Base-by-base conservation (phyloP, 35 echinoderm and acorn worm genomes). In the Apostichopus japonicus region DNA sequence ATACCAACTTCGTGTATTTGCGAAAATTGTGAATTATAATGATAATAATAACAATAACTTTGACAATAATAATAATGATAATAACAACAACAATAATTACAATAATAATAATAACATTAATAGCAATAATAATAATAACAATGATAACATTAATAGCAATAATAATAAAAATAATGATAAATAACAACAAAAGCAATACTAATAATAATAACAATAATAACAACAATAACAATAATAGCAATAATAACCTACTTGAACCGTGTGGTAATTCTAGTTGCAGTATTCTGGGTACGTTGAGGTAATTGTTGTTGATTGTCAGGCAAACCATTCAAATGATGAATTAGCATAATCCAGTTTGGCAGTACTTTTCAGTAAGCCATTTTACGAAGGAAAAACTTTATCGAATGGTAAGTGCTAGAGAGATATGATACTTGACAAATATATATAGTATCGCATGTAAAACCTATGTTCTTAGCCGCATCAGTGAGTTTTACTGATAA, bases 341-440 rank as follows among this genome's bases (percentile, higher is more conserved):
- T 78, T 78, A 78, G 27, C 77, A 44, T 78, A 78, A 78, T 78
- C 77, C 27, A 78, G n/a, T 78, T 44, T 24, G 21, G 27, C 77
- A 78, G 27, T 8, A 78, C 16, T 44, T 78, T 78, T 78, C 77
- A 44, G 17, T 7, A 8, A 78, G 77, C 77, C 77, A 78, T 78
- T 24, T 78, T 78, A 78, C 77, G 77, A 78, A 78, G 77, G 77
- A 78, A 44, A 17, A 24, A 8, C 7, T 78, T 78, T 24, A 78
- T 78, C 77, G 77, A 78, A 78, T 17, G 27, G 17, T 17, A 1
- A 8, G 77, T 78, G 77, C 17, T 78, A 44, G 2, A 33, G 27
- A 78, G 17, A 8, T 78, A 78, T 78, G 77, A 78, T 17, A 5
- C 8, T 78, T 78, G 77, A 78, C 17, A 44, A 78, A 24, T 78